Evolutionary conservation across 2,797 vertebrate genomes (phyloP).

Genomic region (Heteromormyrus szaboi): DNA sequence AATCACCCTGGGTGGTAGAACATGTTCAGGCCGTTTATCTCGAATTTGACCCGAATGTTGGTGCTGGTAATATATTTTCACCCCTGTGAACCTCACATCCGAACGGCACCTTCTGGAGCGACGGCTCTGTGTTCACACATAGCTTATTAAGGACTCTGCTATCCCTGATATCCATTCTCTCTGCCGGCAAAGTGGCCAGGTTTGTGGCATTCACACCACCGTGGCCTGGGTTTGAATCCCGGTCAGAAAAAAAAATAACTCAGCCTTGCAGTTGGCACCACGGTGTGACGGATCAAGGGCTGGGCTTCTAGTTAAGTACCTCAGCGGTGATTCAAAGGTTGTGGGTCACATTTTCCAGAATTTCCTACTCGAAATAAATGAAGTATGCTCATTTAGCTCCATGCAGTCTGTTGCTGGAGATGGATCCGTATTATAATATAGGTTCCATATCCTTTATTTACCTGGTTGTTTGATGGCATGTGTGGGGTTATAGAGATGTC

Average conservation of each 20-base stretch:
- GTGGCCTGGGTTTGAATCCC: background rate
- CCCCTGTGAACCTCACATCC: constrained; percentile 14
- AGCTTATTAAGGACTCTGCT: background rate
- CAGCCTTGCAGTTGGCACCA: background rate
- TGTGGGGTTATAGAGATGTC: background rate
- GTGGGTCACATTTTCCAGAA: background rate
- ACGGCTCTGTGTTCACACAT: background rate
- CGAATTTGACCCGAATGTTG: constrained; percentile 36
- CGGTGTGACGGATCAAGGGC: background rate
- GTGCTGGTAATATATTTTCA: constrained; percentile 35
- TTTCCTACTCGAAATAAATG: background rate
- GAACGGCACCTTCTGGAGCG: constrained; percentile 6
- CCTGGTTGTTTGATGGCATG: background rate
- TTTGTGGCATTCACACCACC: background rate
- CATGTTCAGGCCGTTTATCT: constrained; percentile 28
- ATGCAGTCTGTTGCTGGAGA: background rate
- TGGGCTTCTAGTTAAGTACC: background rate
- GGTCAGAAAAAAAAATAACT: background rate
- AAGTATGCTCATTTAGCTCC: background rate
- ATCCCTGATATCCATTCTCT: background rate
- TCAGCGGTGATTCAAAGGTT: background rate
- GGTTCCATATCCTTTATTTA: background rate
- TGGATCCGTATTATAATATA: background rate
- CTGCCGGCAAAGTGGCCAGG: background rate
- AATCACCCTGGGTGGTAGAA: constrained; percentile 32